Evolutionary conservation across 2,888 invertebrate species (phyloP).

Genomic region (Atethmia centrago): DNA sequence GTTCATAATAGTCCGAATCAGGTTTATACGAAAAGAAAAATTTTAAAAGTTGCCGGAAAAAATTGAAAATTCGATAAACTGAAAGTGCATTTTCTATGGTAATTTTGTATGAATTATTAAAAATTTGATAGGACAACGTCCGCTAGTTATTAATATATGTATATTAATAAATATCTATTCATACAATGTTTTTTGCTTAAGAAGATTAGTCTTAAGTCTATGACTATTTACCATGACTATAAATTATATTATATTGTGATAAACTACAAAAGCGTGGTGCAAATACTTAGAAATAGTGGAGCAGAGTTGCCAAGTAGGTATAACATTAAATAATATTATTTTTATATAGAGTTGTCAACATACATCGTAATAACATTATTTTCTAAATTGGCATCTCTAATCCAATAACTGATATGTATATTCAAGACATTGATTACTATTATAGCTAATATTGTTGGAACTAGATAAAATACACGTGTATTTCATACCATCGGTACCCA

Average conservation of each 20-base stretch:
- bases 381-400: slow-evolving; percentile 38
- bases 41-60: not conserved
- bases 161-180: not conserved
- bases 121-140: too few relatives aligned
- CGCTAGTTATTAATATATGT: too few relatives aligned
- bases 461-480: not conserved
- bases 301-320: slow-evolving; percentile 48
- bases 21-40: not conserved
- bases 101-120: too few relatives aligned
- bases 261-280: slow-evolving; percentile 47
- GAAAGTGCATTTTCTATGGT: too few relatives aligned
- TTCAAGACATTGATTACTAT: slow-evolving; percentile 11
- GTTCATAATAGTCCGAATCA: not conserved
- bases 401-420: slow-evolving; percentile 23
- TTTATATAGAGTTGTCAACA: not conserved
- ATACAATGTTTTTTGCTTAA: slow-evolving; percentile 1
- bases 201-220: slow-evolving; percentile 8
- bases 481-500: not conserved
- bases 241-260: slow-evolving; percentile 38
- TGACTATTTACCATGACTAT: slow-evolving; percentile 24
- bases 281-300: slow-evolving; percentile 28
- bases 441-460: slow-evolving; percentile 51
- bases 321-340: not conserved
- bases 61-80: not conserved
- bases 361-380: not conserved